A percentile compares a stretch with the other conserved stretches of the same genome.
Evolutionary conservation across 2,797 vertebrate genomes (phyloP).

Genomic region (Oreortyx pictus): DNA sequence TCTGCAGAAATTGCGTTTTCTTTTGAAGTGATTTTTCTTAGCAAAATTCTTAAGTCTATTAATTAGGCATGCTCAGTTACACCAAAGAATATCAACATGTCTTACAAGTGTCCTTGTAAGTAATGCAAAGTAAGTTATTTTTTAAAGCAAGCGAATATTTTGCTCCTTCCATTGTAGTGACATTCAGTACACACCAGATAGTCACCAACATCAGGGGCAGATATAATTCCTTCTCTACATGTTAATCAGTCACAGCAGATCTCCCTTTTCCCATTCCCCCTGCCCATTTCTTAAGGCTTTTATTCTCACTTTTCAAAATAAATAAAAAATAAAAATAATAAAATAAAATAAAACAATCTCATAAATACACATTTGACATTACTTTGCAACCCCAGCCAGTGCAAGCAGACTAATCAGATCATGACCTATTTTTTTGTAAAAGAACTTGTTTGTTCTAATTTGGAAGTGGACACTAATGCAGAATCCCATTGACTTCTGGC

Average conservation of each 20-base stretch:
- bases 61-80: constrained; percentile 45
- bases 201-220: not conserved
- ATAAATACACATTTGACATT: not conserved
- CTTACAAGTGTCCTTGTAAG: constrained; percentile 23
- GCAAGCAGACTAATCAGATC: not conserved
- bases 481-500: not conserved
- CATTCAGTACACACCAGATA: not conserved
- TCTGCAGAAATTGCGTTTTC: constrained; percentile 26
- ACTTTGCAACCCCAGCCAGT: not conserved
- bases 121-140: not conserved
- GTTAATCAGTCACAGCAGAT: not conserved
- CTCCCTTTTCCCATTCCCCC: not conserved
- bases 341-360: not conserved
- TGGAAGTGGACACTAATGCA: not conserved
- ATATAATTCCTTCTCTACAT: not conserved
- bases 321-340: not conserved
- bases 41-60: constrained; percentile 39
- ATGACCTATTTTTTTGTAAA: not conserved
- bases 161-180: not conserved
- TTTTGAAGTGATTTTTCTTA: constrained; percentile 48
- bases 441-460: not conserved
- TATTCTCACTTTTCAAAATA: not conserved
- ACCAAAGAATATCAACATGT: not conserved
- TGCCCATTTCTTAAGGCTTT: not conserved
- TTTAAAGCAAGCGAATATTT: not conserved